Conservation (phyloP, 2,888 invertebrate species). For the Meta bourneti region DNA sequence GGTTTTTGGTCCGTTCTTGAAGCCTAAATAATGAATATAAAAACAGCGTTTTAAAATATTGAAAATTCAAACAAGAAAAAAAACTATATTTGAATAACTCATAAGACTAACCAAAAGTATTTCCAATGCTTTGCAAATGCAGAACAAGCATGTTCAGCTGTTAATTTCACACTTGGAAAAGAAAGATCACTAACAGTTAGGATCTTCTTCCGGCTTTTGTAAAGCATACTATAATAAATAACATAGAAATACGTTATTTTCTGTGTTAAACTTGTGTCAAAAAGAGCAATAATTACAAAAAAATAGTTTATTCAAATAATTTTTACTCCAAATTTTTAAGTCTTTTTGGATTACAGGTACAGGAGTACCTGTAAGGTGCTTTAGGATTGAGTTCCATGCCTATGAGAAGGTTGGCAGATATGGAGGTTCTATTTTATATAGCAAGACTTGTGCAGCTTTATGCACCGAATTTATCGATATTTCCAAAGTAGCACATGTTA, state of each 20-base stretch:
- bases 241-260: background rate
- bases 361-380: no score
- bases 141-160: conserved; percentile 17
- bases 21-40: conserved; percentile 12
- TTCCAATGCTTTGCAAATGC: conserved; percentile 55
- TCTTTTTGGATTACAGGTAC: background rate
- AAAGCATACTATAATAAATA: conserved; percentile 40
- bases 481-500: no score
- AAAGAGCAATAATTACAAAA: background rate
- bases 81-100: background rate
- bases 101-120: conserved; percentile 45
- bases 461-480: no score
- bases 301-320: background rate
- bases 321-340: background rate
- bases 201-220: conserved; percentile 24
- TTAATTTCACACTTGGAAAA: conserved; percentile 13
- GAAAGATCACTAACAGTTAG: conserved; percentile 46
- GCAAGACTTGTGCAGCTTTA: no score
- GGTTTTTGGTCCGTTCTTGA: conserved; percentile 3
- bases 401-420: background rate
- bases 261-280: background rate
- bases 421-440: background rate
- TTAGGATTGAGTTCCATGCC: no score
- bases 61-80: background rate
- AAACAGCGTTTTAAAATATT: background rate